phyloP scores from a whole-genome alignment of 2,113 vertebrate species.

The Paralichthys olivaceus region DNA sequence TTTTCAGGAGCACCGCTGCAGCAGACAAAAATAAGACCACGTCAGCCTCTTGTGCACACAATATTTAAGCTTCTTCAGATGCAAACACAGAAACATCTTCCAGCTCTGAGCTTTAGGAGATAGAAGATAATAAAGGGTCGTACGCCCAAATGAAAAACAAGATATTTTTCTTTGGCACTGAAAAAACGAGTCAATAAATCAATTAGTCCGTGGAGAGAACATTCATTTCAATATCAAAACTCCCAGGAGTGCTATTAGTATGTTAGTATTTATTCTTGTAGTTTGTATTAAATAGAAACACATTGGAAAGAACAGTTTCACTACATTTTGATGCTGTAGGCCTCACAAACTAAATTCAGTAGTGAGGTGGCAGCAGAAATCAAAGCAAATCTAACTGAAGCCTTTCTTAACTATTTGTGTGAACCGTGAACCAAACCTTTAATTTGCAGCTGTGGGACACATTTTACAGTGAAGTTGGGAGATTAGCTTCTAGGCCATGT shows the following conservation, averaged over 20 bases:
- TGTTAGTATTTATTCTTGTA: too few relatives aligned
- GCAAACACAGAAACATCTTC: neutral
- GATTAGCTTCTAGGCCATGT: neutral
- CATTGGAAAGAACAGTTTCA: too few relatives aligned
- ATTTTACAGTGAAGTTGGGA: neutral
- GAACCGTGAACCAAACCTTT: too few relatives aligned
- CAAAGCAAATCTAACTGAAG: too few relatives aligned
- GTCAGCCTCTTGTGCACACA: neutral
- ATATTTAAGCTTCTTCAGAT: neutral
- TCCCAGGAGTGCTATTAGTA: too few relatives aligned
- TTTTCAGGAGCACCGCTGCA: constrained; percentile 34
- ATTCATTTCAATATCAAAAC: neutral
- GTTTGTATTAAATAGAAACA: too few relatives aligned
- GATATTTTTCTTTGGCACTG: neutral
- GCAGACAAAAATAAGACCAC: neutral
- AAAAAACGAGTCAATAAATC: neutral
- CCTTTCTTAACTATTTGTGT: too few relatives aligned
- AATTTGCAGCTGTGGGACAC: neutral
- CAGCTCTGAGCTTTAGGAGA: too few relatives aligned
- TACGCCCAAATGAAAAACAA: neutral
- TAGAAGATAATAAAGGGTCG: neutral
- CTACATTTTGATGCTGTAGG: too few relatives aligned
- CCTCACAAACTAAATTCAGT: too few relatives aligned
- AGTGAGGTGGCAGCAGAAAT: too few relatives aligned
- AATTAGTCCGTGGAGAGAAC: neutral